Evolutionary conservation across 2,888 invertebrate species (phyloP).

Genomic region (Zeuzera pyrina): DNA sequence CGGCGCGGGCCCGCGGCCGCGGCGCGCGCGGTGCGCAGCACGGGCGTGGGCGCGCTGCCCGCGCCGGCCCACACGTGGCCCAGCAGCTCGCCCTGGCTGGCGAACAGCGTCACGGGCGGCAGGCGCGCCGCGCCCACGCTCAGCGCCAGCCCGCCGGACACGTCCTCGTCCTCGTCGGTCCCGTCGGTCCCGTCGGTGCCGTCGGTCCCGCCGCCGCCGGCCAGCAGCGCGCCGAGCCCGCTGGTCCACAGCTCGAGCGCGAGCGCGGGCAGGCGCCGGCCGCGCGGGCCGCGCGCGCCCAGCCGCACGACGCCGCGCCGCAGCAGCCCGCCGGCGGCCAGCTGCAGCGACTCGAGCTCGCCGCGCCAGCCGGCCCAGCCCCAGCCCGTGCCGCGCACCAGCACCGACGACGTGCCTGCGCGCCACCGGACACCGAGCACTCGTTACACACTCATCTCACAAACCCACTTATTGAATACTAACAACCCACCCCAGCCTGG

Average conservation of each 20-base stretch:
- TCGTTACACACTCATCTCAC: not conserved
- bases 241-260: conserved; percentile 32
- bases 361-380: conserved; percentile 18
- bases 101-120: conserved; percentile 25
- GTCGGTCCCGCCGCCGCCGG: conserved; percentile 16
- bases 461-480: not conserved
- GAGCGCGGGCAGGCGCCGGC: conserved; percentile 14
- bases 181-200: too few relatives aligned
- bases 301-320: conserved; percentile 36
- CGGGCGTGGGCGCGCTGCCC: conserved; percentile 36
- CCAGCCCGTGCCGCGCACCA: conserved; percentile 28
- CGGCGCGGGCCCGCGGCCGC: conserved; percentile 6
- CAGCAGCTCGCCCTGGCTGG: conserved; percentile 42
- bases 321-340: conserved; percentile 39
- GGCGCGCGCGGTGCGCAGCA: conserved; percentile 28
- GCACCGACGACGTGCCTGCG: conserved; percentile 29
- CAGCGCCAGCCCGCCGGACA: conserved; percentile 32
- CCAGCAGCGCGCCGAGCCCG: conserved; percentile 30
- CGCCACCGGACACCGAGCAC: too few relatives aligned
- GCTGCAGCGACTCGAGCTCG: conserved; percentile 35
- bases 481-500: conserved; percentile 17
- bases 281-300: conserved; percentile 11
- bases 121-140: conserved; percentile 33
- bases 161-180: conserved; percentile 18
- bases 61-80: conserved; percentile 53